Base-by-base conservation (phyloP, 1,140 invertebrate species). In the Trichonephila inaurata region DNA sequence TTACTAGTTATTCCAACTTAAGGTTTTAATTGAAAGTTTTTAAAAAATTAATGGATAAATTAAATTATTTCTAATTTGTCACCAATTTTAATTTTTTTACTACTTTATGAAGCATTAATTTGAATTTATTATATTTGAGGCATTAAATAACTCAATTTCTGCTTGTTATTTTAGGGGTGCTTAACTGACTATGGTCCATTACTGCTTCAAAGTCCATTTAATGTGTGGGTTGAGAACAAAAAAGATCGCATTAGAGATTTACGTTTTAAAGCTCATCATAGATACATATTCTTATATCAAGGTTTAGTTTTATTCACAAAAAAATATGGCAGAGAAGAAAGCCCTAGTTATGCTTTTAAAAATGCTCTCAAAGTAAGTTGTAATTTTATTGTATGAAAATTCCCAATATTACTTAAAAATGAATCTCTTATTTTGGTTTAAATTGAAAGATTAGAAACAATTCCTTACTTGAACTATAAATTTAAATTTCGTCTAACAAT, bases 211-310 rank as follows among this genome's bases (percentile, higher is more conserved):
- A 98, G 98, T 64, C 97, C 98, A 0, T 99, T 99, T 96, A 97
- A 97, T 93, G 97, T 99, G 58, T 98, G 98, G 97, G 97, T 97
- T 44, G 98, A 99, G 95, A 98, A 97, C 95, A 94, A 94, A 28
- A 95, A 94, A 85, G 98, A 98, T 95, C 95, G 96, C 69, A 97
- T 99, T 69, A 96, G 97, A 91, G 97, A 97, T 89, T 96, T 99
- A 24, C 96, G 98, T 86, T 97, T 99, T 94, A 98, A 99, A 95
- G 97, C 98, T 91, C 98, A 98, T 95, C 98, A 98, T 94, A 96
- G 98, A 69, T 98, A 99, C 96, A 97, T 99, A 94, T 99, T 99
- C 96, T 97, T 99, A 0, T 99, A 99, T 95, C 98, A 99, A 95
- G 98, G 98, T 95, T 97, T 98, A 0, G 97, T 99, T 95, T 96